Conservation (phyloP, 35 echinoderm and acorn worm species). For the Apostichopus parvimensis region DNA sequence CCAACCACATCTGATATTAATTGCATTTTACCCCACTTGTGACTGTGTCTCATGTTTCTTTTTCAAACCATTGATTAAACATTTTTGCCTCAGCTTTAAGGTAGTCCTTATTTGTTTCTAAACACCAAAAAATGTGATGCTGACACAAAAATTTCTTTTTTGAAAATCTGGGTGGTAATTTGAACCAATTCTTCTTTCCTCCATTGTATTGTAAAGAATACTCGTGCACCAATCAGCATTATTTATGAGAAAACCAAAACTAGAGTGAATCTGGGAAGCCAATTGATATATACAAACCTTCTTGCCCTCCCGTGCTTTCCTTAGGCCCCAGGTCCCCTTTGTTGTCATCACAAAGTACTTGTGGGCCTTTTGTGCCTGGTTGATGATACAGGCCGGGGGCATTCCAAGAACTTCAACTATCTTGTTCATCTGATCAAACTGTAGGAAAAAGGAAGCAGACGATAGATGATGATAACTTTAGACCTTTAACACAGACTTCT, state of each 20-base stretch:
- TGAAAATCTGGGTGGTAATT: too few relatives aligned
- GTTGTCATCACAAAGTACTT: slow-evolving; percentile 95
- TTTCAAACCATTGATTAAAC: too few relatives aligned
- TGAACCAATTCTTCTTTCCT: background rate
- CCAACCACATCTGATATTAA: too few relatives aligned
- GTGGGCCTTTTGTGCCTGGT: slow-evolving; percentile 94
- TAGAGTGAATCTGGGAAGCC: background rate
- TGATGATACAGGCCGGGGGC: slow-evolving; percentile 82
- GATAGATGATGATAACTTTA: background rate
- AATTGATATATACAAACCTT: slow-evolving; percentile 61
- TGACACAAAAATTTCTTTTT: too few relatives aligned
- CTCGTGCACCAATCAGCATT: background rate
- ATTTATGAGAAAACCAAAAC: too few relatives aligned
- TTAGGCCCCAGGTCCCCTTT: slow-evolving; percentile 76
- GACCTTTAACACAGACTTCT: background rate
- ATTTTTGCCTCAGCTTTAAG: too few relatives aligned
- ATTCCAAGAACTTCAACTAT: slow-evolving; percentile 95
- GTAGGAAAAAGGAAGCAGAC: background rate
- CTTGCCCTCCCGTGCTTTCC: slow-evolving; percentile 90
- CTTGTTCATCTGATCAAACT: slow-evolving; percentile 99
- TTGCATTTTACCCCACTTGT: too few relatives aligned
- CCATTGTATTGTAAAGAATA: background rate
- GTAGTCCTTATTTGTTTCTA: too few relatives aligned
- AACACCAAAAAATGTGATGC: too few relatives aligned
- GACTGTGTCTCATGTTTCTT: too few relatives aligned